Base-by-base conservation (phyloP, 2,888 invertebrate genomes). In the Cantharis lateralis region DNA sequence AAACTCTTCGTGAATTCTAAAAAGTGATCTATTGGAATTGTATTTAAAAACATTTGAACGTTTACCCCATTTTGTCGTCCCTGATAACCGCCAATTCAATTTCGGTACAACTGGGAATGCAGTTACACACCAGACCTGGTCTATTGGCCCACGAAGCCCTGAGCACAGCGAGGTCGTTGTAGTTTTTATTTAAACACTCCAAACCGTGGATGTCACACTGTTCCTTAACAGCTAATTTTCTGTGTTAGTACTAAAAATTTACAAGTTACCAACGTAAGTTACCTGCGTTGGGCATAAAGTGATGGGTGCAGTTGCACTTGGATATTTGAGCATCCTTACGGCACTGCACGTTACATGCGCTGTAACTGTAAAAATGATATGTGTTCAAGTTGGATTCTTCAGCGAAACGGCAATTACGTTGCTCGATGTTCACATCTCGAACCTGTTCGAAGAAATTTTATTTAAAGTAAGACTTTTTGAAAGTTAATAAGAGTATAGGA, bases 21-120 rank as follows among this genome's bases (percentile, higher is more conserved):
- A 84, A 77, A 24, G 83, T 10, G 61, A 13, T 62, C 10, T 9
- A 28, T 16, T 15, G 4, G 11, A 61, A n/a, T n/a, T 48, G 0
- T 7, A 48, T 48, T 80, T 71, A 82, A 83, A 68, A 69, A 70
- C 18, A 75, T n/a, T n/a, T 3, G 32, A n/a, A 9, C 9, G 5
- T 77, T 83, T 82, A 88, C 89, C 87, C 84, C 28, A 81, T 85
- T 80, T 88, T 87, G n/a, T 88, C 88, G 78, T 92, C 91, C 82
- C 91, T 91, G 71, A 93, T 90, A 15, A 92, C 88, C 4, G 92
- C 90, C 75, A 93, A 90, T 81, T 94, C 94, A 10, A 92, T 91
- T 86, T 94, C 94, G 0, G 92, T 91, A 84, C 94, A 94, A 13
- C 93, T 93, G 0, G 94, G 93, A 74, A 93, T 84, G 82, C 94